Base-by-base conservation (phyloP, 2,113 vertebrate genomes). In the Oncorhynchus kisutch region DNA sequence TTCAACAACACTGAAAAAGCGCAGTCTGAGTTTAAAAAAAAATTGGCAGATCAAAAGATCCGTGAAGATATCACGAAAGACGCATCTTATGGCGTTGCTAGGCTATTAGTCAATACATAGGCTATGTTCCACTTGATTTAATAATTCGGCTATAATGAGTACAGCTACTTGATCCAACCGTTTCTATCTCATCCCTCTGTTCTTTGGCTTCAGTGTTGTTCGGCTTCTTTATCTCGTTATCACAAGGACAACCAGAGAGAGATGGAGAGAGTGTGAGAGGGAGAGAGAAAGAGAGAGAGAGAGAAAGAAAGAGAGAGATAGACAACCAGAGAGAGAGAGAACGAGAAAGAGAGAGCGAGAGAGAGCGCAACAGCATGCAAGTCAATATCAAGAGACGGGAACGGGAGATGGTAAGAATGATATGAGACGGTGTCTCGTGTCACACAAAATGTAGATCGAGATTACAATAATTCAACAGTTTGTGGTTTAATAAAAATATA, bases 401-500 rank as follows among this genome's bases (percentile, higher is more conserved):
- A 54, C 51, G 83, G 45, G 82, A 70, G 79, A 69, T 48, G n/a
- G 31, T 24, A 74, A 54, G 64, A 64, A 73, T n/a, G 51, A 25
- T 48, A 16, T 59, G 59, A 24, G n/a, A 29, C 65, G 4, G 4
- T 14, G 51, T 54, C 2, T 45, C 39, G 9, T 11, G 39, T 45
- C 39, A 3, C 9, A 45, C 39, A 9, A 45, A 45, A 45, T 45
- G 9, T 11, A 45, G 39, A 12, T 45, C 39, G 39, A 45, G 39
- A 9, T 45, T 9, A 45, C 39, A 45, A 45, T 45, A 45, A 45
- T 45, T 6, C 39, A 45, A 11, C 8, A 12, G 9, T 12, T 11
- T 45, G 9, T 45, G 2, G 39, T 45, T 45, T 45, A 45, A 45
- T 45, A 45, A 45, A 2, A 11, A 11, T 45, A 45, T 2, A 45